Base-by-base conservation (phyloP, 2,888 invertebrate species). In the Melieria picta region DNA sequence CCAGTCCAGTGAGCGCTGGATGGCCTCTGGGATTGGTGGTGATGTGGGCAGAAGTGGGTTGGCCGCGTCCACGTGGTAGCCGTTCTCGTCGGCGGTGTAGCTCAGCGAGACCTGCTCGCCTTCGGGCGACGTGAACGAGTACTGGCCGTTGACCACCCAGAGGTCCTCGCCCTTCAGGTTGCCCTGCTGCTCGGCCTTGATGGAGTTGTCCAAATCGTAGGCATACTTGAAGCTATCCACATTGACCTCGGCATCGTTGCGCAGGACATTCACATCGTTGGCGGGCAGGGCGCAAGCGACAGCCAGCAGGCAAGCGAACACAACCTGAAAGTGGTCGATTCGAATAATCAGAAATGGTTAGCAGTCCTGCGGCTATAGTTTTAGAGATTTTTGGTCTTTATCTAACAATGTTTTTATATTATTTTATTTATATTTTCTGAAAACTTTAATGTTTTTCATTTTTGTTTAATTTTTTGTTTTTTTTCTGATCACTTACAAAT, bases 11-110 rank as follows among this genome's bases (percentile, higher is more conserved):
- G 77, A 0, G 7, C 56, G 75, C 4, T 4, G 65, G 70, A 83
- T 83, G 56, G 70, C 56, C 30, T 76, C 82, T 73, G 83, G 83
- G 43, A 79, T 78, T 80, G 83, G 84, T 11, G 74, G 84, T 10
- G 83, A 45, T 7, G 84, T 83, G 42, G 83, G 83, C 68, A 83
- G 79, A 55, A 80, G 72, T 6, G 83, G 83, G 61, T 79, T 78
- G 72, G 83, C 79, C 4, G 55, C 1, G 7, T 77, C 3, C 3
- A 80, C 78, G 7, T 74, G 73, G 63, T 69, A 81, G n/a, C 83
- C 83, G 56, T 81, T 79, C n/a, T 65, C 81, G 68, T 84, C 69
- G 56, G 83, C 83, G 0, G 72, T 0, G 30, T 82, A 83, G 9
- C 30, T 0, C 1, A 79, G 0, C 3, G 70, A 5, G 11, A 83